Base-by-base conservation (phyloP, 1,140 invertebrate genomes). In the Drosophila malerkotliana region DNA sequence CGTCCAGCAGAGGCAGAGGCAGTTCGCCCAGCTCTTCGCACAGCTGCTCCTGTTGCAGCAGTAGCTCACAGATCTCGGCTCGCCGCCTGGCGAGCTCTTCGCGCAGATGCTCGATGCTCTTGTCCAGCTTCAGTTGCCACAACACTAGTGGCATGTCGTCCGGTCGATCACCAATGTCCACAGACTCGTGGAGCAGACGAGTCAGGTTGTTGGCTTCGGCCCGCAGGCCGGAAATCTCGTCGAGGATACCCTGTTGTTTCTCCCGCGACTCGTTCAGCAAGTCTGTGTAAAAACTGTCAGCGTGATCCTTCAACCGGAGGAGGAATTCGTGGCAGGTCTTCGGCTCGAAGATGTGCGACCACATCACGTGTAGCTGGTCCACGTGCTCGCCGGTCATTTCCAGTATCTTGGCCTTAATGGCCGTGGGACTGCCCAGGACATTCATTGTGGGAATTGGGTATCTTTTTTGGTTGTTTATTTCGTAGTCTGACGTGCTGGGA, bases 1-100 rank as follows among this genome's bases (percentile, higher is more conserved):
- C 83, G 4, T 63, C 80, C 15, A 84, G 60, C 24, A 88, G 49
- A 0, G 83, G 75, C 7, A 64, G 53, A 3, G 81, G 83, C 10
- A 73, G 21, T 28, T 76, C 78, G 15, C 81, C 80, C 28, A 88
- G 56, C 12, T 88, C 83, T n/a, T 84, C 78, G 39, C 83, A 88
- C 0, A 88, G 58, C n/a, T 60, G 49, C 9, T 88, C 80, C 52
- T 88, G 83, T 48, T 88, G 78, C 1, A 84, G 61, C n/a, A 88
- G 45, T 2, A 88, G 56, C 41, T 88, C 78, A n/a, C 61, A 64
- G 7, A 88, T 84, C 52, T 84, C 77, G 0, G 79, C 72, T 0
- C 66, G 72, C 1, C 83, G 78, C 7, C 45, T 18, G 14, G 14
- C 41, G 44, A 88, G 55, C 24, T 76, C 63, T 8, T 84, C 69